phyloP scores from a whole-genome alignment of 2,113 vertebrate genomes.

The Hippocampus comes region DNA sequence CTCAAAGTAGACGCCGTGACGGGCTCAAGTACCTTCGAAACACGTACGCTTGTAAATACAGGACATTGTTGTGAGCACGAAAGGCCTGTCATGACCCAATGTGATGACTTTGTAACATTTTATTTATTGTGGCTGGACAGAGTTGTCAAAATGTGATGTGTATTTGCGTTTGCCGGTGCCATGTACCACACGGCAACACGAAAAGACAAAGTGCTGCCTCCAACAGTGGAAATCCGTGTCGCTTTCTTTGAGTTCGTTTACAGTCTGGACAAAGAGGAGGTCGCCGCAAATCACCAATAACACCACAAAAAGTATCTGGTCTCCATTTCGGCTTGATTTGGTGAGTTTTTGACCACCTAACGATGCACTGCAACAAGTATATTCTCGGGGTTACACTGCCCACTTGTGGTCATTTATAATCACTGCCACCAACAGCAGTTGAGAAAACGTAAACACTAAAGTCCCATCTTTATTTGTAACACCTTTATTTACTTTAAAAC shows the following conservation, averaged over 20 bases:
- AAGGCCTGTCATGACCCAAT: not conserved
- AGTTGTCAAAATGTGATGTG: not conserved
- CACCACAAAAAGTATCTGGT: too few species aligned
- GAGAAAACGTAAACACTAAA: too few species aligned
- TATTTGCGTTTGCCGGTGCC: too few species aligned
- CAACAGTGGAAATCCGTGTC: too few species aligned
- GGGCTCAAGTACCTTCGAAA: not conserved
- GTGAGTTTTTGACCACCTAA: not conserved
- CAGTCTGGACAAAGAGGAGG: not conserved
- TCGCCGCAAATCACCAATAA: too few species aligned
- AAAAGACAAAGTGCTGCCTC: not conserved
- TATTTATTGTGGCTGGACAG: not conserved
- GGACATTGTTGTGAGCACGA: not conserved
- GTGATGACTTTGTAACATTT: not conserved
- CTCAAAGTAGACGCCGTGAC: not conserved
- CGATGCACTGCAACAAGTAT: too few species aligned
- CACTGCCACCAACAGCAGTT: not conserved
- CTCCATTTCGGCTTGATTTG: not conserved
- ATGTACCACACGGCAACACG: not conserved
- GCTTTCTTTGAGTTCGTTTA: too few species aligned
- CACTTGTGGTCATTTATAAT: not conserved
- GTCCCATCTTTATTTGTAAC: conserved; percentile 49
- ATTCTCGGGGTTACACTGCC: too few species aligned
- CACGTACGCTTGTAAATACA: not conserved
- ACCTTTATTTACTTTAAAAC: conserved; percentile 38